Percentiles rank a stretch among this genome's conserved stretches.
Evolutionary conservation across 2,113 vertebrate species (phyloP).

Genomic region (Oplegnathus fasciatus): DNA sequence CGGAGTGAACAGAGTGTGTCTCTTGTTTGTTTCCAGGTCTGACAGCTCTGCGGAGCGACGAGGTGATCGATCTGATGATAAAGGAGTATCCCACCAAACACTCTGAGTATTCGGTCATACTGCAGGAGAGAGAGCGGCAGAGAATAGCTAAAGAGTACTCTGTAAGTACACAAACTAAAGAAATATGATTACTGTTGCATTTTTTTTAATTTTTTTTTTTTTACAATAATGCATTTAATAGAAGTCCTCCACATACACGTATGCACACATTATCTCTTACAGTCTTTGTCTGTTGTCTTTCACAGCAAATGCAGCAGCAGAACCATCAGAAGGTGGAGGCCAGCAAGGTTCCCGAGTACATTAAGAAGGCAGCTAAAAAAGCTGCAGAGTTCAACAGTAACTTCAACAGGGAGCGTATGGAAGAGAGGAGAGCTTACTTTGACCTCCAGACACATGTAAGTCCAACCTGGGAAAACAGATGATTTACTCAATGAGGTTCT

Average conservation of each 20-base stretch:
- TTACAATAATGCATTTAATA: background rate
- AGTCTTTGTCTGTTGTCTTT: constrained; percentile 43
- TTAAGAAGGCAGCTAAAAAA: constrained; percentile 98
- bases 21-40: constrained; percentile 85
- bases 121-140: constrained; percentile 96
- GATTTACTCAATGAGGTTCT: background rate
- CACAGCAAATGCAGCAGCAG: constrained; percentile 97
- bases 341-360: constrained; percentile 98
- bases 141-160: constrained; percentile 98
- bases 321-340: constrained; percentile 98
- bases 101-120: constrained; percentile 96
- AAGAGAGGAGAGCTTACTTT: constrained; percentile 98
- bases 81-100: constrained; percentile 98
- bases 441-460: constrained; percentile 98
- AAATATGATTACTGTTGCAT: background rate
- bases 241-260: background rate
- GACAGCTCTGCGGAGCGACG: constrained; percentile 96
- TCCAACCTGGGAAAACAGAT: background rate
- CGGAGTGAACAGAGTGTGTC: background rate
- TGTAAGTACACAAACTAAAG: constrained; percentile 85
- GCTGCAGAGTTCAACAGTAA: constrained; percentile 98
- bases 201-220: background rate
- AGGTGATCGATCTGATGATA: constrained; percentile 99
- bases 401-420: constrained; percentile 97
- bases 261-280: background rate